phyloP scores from a whole-genome alignment of 2,888 invertebrate species.

The Calliphora vomitoria region DNA sequence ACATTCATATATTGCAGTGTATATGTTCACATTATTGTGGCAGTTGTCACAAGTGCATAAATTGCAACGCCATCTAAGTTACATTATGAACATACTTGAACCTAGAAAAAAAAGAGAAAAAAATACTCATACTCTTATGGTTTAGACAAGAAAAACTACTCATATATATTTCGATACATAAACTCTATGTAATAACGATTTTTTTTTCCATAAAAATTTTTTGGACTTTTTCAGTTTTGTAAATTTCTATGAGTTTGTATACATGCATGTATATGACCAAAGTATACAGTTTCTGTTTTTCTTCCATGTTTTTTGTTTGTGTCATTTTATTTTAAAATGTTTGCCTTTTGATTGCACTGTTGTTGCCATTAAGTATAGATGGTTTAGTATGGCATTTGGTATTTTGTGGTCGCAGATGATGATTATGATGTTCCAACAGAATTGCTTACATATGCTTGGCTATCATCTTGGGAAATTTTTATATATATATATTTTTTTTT shows the following conservation, averaged over 20 bases:
- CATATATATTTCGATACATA: constrained; percentile 59
- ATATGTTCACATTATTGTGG: constrained; percentile 58
- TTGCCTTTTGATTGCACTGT: constrained; percentile 64
- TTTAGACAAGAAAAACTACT: constrained; percentile 61
- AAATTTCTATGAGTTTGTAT: constrained; percentile 30
- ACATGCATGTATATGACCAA: constrained; percentile 3
- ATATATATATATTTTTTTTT: neutral
- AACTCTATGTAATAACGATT: constrained; percentile 10
- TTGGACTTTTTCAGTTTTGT: neutral
- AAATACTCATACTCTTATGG: constrained; percentile 45
- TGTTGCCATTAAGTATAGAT: constrained; percentile 54
- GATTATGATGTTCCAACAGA: constrained; percentile 38
- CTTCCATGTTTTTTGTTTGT: neutral
- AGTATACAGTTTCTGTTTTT: constrained; percentile 27
- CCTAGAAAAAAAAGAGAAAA: neutral
- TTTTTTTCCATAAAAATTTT: neutral
- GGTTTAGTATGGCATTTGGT: constrained; percentile 17
- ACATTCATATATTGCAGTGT: neutral
- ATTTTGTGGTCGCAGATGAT: constrained; percentile 41
- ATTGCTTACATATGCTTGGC: constrained; percentile 28
- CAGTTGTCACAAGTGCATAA: constrained; percentile 72
- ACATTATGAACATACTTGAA: constrained; percentile 59
- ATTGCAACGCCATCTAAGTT: constrained; percentile 72
- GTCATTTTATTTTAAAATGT: constrained; percentile 56
- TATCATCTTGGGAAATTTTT: constrained; percentile 1